Percentiles rank a stretch among this genome's conserved stretches.
These are phyloP conservation scores for Zaprionus capensis DNA, from an alignment of 1,140 invertebrate genomes.

Conservation along the genomic window DNA sequence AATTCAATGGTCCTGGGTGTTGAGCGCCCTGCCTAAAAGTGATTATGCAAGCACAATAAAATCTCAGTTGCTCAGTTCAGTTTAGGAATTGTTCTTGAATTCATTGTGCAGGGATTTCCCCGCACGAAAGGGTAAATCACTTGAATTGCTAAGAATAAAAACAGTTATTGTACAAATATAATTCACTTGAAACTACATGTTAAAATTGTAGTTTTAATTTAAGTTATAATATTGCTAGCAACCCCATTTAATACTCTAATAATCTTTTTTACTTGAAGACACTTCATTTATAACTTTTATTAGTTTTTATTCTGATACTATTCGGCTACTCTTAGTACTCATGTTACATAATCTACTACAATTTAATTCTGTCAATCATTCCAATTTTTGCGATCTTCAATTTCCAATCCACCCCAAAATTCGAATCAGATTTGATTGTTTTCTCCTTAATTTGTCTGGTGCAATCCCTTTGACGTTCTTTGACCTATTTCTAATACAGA, in stretches of 20 bases:
- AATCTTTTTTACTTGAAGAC: neutral
- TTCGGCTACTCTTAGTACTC: no score
- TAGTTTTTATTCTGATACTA: no score
- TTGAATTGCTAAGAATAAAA: neutral
- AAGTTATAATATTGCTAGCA: neutral
- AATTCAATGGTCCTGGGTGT: slow-evolving; percentile 20
- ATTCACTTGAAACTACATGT: neutral
- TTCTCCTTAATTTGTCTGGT: no score
- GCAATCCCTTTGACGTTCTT: neutral
- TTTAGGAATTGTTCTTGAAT: slow-evolving; percentile 33
- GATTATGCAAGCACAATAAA: slow-evolving; percentile 61
- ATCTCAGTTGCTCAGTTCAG: slow-evolving; percentile 45
- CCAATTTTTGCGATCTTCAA: no score
- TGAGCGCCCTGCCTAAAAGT: slow-evolving; percentile 31
- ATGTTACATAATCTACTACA: no score
- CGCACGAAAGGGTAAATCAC: slow-evolving; percentile 9
- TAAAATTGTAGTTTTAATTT: neutral
- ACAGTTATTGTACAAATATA: neutral
- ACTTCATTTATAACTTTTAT: no score
- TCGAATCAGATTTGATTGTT: neutral
- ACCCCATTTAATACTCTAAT: neutral
- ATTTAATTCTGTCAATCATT: no score
- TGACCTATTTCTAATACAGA: neutral
- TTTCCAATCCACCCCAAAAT: neutral
- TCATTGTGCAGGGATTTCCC: slow-evolving; percentile 15